Evolutionary conservation across 1,140 invertebrate species (phyloP).

Genomic region (Heliothis virescens): DNA sequence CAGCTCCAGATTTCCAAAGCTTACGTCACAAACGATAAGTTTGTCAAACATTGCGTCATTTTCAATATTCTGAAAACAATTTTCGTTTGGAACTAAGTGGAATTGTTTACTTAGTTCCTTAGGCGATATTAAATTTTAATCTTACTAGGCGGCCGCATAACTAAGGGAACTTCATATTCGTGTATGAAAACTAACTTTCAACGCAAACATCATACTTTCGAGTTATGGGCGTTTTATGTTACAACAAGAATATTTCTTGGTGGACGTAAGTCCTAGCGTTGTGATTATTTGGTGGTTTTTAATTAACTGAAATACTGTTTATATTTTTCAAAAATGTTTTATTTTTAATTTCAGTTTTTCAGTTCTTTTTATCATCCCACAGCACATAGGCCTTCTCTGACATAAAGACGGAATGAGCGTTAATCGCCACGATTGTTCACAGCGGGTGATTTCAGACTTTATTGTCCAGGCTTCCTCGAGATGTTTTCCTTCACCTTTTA

Average conservation of each 20-base stretch:
- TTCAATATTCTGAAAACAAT: constrained; percentile 15
- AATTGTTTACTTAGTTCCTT: constrained; percentile 23
- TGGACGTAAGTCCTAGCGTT: neutral
- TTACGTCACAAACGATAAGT: too few species aligned
- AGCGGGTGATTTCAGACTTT: too few species aligned
- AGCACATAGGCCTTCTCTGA: too few species aligned
- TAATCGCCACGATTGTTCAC: too few species aligned
- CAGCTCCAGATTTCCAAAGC: too few species aligned
- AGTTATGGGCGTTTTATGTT: neutral
- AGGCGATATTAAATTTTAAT: constrained; percentile 53
- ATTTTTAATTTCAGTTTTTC: too few species aligned
- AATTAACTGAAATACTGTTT: neutral
- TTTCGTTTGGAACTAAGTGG: constrained; percentile 17
- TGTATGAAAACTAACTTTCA: constrained; percentile 27
- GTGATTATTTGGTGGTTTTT: neutral
- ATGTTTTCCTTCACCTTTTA: too few species aligned
- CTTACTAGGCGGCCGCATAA: constrained; percentile 29
- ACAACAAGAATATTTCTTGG: neutral
- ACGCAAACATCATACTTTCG: neutral
- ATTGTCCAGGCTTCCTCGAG: too few species aligned
- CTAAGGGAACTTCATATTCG: constrained; percentile 40
- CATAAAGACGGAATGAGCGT: too few species aligned
- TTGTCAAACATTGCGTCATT: neutral
- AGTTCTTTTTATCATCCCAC: too few species aligned
- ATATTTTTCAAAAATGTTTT: too few species aligned